Evolutionary conservation across 2,113 vertebrate genomes (phyloP).

Genomic region (Campylorhamphus procurvoides): DNA sequence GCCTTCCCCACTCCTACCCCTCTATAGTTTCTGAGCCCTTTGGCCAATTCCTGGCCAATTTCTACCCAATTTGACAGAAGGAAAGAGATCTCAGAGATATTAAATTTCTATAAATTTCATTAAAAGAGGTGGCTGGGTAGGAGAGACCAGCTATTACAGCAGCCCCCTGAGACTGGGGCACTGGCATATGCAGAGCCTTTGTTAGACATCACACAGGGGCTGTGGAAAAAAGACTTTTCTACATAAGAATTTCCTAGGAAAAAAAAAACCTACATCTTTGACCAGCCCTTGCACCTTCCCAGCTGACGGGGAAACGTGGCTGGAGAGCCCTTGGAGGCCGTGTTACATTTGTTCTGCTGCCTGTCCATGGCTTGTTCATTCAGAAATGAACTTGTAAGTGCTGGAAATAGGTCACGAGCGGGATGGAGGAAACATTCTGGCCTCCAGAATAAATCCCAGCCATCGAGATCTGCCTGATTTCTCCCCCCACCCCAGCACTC

Average conservation of each 20-base stretch:
- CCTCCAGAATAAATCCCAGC: neutral
- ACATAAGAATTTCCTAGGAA: neutral
- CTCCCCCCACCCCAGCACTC: neutral
- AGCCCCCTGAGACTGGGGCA: neutral
- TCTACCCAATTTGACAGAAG: constrained; percentile 46
- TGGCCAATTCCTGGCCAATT: constrained; percentile 59
- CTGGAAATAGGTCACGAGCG: constrained; percentile 13
- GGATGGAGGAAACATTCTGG: neutral
- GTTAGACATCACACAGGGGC: neutral
- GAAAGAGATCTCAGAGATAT: constrained; percentile 56
- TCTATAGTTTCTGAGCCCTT: constrained; percentile 28
- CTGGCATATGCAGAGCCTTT: constrained; percentile 23
- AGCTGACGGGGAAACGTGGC: neutral
- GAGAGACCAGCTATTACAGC: constrained; percentile 32
- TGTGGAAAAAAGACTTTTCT: neutral
- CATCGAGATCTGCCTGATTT: neutral
- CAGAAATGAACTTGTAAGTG: constrained; percentile 48
- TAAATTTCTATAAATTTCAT: constrained; percentile 69
- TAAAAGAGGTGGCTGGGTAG: constrained; percentile 53
- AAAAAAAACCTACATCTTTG: neutral
- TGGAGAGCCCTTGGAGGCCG: constrained; percentile 1
- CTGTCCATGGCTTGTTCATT: constrained; percentile 31
- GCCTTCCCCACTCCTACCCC: neutral
- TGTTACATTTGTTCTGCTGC: constrained; percentile 55
- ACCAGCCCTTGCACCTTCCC: neutral